These are phyloP conservation scores for Reticulitermes speratus DNA, from an alignment of 1,140 invertebrate species.

Conservation along the genomic window DNA sequence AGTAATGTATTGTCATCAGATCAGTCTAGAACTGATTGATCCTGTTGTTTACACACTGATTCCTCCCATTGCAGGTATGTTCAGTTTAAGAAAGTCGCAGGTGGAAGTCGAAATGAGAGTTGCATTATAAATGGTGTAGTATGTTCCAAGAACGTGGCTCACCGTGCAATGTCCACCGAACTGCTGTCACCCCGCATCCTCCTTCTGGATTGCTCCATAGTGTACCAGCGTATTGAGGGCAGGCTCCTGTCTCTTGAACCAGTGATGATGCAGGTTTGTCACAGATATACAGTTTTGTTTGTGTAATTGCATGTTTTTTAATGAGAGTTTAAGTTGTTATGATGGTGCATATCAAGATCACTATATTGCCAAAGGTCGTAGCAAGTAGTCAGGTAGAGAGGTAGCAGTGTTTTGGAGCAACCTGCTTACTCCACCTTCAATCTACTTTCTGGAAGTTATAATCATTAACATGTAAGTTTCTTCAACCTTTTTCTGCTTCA, in stretches of 20 bases:
- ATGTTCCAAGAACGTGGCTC: constrained; percentile 90
- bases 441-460: too few relatives aligned
- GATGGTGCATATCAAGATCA: too few relatives aligned
- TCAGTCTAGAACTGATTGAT: not conserved
- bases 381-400: too few relatives aligned
- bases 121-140: constrained; percentile 83
- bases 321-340: too few relatives aligned
- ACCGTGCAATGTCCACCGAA: constrained; percentile 81
- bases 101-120: constrained; percentile 73
- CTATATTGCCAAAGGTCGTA: too few relatives aligned
- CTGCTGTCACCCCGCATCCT: constrained; percentile 83
- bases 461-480: too few relatives aligned
- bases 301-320: too few relatives aligned
- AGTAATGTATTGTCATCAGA: too few relatives aligned
- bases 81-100: constrained; percentile 90
- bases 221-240: constrained; percentile 89
- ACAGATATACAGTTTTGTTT: not conserved
- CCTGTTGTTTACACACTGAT: not conserved
- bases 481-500: too few relatives aligned
- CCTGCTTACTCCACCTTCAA: too few relatives aligned
- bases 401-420: too few relatives aligned
- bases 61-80: constrained; percentile 57
- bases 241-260: constrained; percentile 89
- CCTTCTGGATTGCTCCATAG: constrained; percentile 81
- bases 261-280: constrained; percentile 76